Conservation (phyloP, 2,888 invertebrate species). For the Stegophylla sp. region DNA sequence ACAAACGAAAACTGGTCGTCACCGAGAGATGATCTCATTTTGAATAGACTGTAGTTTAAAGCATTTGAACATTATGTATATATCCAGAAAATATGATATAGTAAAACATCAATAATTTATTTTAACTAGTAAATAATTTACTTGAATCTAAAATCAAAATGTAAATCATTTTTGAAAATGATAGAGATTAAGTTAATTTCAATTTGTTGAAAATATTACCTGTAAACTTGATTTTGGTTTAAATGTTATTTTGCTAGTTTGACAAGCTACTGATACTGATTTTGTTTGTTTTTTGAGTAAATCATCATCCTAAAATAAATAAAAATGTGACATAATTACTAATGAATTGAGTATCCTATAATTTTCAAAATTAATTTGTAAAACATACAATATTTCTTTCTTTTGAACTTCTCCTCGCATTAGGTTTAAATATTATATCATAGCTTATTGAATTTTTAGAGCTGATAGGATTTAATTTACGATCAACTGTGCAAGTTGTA, state of each 20-base stretch:
- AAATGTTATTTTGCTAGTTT: slow-evolving; percentile 17
- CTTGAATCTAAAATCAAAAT: too few relatives aligned
- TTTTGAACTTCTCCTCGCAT: background rate
- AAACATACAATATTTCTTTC: slow-evolving; percentile 16
- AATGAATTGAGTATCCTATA: too few relatives aligned
- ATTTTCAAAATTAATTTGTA: background rate
- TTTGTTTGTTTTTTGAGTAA: background rate
- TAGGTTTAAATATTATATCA: slow-evolving; percentile 50
- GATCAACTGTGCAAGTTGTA: background rate
- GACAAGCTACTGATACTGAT: slow-evolving; percentile 29
- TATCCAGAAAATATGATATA: too few relatives aligned
- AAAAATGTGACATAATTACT: background rate
- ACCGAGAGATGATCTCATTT: too few relatives aligned
- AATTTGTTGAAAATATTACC: slow-evolving; percentile 13
- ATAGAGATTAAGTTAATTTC: too few relatives aligned
- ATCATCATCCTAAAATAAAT: slow-evolving; percentile 6
- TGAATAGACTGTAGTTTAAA: too few relatives aligned
- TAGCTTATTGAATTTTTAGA: slow-evolving; percentile 35
- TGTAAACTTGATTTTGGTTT: slow-evolving; percentile 33
- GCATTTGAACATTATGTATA: too few relatives aligned
- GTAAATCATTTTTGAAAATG: too few relatives aligned
- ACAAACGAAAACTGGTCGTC: too few relatives aligned
- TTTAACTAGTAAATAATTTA: too few relatives aligned
- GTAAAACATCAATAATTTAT: too few relatives aligned
- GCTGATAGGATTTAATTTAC: slow-evolving; percentile 12